Evolutionary conservation across 2,888 invertebrate species (phyloP).

Genomic region (Lapara coniferarum): DNA sequence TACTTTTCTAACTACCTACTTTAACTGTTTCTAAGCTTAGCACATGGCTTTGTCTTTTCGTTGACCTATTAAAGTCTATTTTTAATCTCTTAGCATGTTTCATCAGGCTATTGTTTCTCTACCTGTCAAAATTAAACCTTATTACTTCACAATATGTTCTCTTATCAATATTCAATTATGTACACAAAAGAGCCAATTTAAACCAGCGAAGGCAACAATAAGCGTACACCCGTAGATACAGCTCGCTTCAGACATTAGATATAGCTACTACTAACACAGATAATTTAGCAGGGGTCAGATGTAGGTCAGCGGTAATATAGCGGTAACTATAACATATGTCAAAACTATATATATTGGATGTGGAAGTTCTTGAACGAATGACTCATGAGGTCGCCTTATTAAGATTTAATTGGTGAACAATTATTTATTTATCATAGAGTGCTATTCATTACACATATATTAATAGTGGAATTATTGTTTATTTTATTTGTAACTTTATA

Average conservation of each 20-base stretch:
- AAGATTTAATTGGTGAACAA: background rate
- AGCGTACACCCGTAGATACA: conserved; percentile 25
- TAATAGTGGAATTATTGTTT: background rate
- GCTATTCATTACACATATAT: background rate
- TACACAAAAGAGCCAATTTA: background rate
- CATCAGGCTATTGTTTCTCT: too few relatives aligned
- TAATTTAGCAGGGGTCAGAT: conserved; percentile 17
- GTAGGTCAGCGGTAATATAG: conserved; percentile 25
- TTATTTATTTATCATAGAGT: background rate
- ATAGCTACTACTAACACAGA: conserved; percentile 32
- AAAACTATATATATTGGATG: conserved; percentile 11
- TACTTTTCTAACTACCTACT: background rate
- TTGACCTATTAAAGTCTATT: too few relatives aligned
- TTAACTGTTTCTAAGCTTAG: background rate
- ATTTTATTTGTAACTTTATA: background rate
- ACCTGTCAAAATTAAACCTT: background rate
- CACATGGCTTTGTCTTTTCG: too few relatives aligned
- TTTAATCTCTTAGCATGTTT: too few relatives aligned
- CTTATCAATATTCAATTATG: background rate
- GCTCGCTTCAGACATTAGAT: conserved; percentile 32
- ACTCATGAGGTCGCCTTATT: background rate
- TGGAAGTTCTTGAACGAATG: background rate
- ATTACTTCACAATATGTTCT: background rate
- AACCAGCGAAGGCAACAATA: conserved; percentile 38
- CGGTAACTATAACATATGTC: conserved; percentile 22